Evolutionary conservation across 2,113 vertebrate species (phyloP).

Genomic region (Epinephelus fuscoguttatus): DNA sequence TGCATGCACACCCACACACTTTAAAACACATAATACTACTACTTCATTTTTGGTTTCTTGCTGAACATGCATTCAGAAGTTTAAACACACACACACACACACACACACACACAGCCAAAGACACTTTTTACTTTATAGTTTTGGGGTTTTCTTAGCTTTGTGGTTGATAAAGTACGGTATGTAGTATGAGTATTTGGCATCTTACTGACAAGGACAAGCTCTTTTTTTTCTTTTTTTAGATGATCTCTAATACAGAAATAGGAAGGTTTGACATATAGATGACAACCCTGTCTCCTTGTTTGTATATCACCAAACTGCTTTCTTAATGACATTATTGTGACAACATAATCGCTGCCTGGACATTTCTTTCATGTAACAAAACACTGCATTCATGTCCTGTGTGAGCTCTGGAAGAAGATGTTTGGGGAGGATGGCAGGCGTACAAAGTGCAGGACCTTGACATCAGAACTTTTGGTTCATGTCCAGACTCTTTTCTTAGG

Average conservation of each 20-base stretch:
- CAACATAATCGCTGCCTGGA: too few relatives aligned
- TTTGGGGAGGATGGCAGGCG: too few relatives aligned
- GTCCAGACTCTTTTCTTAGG: too few relatives aligned
- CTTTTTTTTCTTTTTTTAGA: background rate
- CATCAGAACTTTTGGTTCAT: too few relatives aligned
- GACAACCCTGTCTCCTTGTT: too few relatives aligned
- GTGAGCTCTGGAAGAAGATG: too few relatives aligned
- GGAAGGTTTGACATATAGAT: background rate
- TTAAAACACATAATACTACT: conserved; percentile 22
- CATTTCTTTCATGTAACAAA: too few relatives aligned
- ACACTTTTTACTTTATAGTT: background rate
- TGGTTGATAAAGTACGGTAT: background rate
- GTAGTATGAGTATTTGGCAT: background rate
- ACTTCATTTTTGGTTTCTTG: conserved; percentile 27
- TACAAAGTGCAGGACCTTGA: too few relatives aligned
- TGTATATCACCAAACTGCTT: too few relatives aligned
- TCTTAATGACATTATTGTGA: too few relatives aligned
- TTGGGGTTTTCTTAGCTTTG: background rate
- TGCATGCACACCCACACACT: conserved; percentile 3
- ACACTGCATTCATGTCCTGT: too few relatives aligned
- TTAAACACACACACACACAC: conserved; percentile 11
- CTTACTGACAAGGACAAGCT: background rate
- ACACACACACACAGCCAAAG: background rate
- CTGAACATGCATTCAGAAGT: conserved; percentile 32
- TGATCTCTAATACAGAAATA: background rate